Evolutionary conservation across 2,797 vertebrate genomes (phyloP), one percentile per base, ranked within the genome.

Genomic region (Momotus momota): DNA sequence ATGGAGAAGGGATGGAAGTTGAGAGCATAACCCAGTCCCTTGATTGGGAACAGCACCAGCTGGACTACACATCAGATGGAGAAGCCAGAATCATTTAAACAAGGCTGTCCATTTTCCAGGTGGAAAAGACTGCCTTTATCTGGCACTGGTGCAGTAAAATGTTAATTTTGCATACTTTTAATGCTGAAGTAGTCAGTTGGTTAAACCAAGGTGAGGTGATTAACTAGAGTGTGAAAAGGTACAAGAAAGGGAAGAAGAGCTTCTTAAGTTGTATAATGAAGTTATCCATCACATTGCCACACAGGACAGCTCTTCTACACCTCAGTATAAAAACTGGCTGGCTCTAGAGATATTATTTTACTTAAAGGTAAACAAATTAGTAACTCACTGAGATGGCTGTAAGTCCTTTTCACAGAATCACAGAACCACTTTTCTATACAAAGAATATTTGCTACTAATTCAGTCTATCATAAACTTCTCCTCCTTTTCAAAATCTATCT

Each of bases 191-290:
- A 92, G 71, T 84, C 86, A 71, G 72, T 35, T 61, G 65, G 83
- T 41, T 82, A 65, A 85, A 77, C 86, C 77, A 70, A 29, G 33
- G 29, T 15, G 26, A 64, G 83, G 90, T 80, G 93, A 96, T 92
- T 90, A 92, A 94, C 74, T 69, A 70, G 92, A 86, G 19, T 64
- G 51, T 58, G 77, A 87, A 85, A 86, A 93, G 49, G 88, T 94
- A 96, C 94, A 96, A 96, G 96, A 89, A 96, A 97, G 80, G 77
- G 75, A 97, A 93, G 77, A 90, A 96, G 84, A 81, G 80, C 91
- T 94, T 94, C 93, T 93, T 86, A 93, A 94, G 77, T 75, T 80
- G 22, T 90, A 25, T 97, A 97, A 97, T 97, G 96, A 97, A 96
- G 96, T 97, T 97, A 97, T 97, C 94, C 93, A 96, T 93, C 86